Conservation (phyloP, 1,140 invertebrate species). For the Sycobia sp. region DNA sequence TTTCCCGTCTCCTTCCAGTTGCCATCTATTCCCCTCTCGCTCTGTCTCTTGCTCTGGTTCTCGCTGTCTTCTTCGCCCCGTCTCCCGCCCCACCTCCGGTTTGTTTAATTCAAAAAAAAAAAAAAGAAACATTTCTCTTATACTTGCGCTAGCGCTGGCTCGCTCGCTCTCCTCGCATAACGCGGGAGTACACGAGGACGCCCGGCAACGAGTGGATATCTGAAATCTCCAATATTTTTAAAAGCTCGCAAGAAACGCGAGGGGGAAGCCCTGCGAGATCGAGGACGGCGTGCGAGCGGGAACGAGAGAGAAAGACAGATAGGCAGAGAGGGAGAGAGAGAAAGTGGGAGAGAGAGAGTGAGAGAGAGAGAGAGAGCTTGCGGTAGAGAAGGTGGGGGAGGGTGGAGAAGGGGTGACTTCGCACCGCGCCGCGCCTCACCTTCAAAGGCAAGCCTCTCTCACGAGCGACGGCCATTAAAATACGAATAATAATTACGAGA, state of each 20-base stretch:
- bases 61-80: neutral
- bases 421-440: constrained; percentile 47
- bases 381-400: constrained; percentile 6
- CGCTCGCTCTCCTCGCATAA: neutral
- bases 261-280: constrained; percentile 39
- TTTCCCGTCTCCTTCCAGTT: constrained; percentile 35
- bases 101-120: constrained; percentile 51
- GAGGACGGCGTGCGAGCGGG: too few species aligned
- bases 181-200: neutral
- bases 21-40: too few species aligned
- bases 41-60: too few species aligned
- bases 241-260: constrained; percentile 51
- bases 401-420: neutral
- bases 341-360: too few species aligned
- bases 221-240: constrained; percentile 63
- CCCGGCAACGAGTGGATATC: constrained; percentile 43
- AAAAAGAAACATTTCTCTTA: constrained; percentile 29
- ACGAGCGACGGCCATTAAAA: constrained; percentile 57
- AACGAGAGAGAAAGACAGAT: constrained; percentile 40
- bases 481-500: constrained; percentile 62
- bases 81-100: constrained; percentile 41
- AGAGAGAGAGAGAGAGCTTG: too few species aligned
- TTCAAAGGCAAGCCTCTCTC: constrained; percentile 57
- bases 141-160: neutral
- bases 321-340: too few species aligned